A percentile compares a stretch with the other conserved stretches of the same genome.
phyloP scores from a whole-genome alignment of 1,140 invertebrate species.

The Cotesia chilonis region DNA sequence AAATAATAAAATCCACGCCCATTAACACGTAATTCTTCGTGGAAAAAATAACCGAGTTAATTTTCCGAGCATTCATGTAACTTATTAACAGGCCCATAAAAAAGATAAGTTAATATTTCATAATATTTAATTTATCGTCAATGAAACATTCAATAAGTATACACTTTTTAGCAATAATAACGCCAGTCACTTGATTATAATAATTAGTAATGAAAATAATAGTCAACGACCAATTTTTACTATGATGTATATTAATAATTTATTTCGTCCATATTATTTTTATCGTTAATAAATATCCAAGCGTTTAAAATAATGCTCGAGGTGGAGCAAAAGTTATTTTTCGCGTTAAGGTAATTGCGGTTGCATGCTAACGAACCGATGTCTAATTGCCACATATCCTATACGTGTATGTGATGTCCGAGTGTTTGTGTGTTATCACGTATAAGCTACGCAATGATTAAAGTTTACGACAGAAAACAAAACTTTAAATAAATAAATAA shows the following conservation, averaged over 20 bases:
- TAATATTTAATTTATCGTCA: too few species aligned
- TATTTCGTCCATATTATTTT: constrained; percentile 4
- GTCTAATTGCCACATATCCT: constrained; percentile 1
- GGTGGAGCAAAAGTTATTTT: constrained; percentile 5
- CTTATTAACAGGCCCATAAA: background rate
- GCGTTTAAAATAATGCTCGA: background rate
- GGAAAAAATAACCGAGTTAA: constrained; percentile 2
- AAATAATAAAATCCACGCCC: constrained; percentile 14
- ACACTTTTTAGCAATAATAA: too few species aligned
- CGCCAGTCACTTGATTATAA: too few species aligned
- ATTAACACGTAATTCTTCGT: constrained; percentile 31
- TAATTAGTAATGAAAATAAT: too few species aligned
- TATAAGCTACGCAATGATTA: too few species aligned
- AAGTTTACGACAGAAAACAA: too few species aligned
- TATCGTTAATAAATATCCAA: too few species aligned
- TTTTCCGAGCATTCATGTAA: background rate
- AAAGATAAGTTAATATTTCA: background rate
- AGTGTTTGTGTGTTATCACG: too few species aligned
- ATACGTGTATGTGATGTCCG: background rate
- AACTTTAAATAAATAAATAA: too few species aligned
- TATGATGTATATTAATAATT: background rate
- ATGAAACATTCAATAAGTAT: too few species aligned
- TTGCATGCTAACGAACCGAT: constrained; percentile 28
- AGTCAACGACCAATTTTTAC: background rate
- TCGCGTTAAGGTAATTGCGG: constrained; percentile 17